Conservation (phyloP, 2,113 vertebrate species). For the Dermatemys mawii region DNA sequence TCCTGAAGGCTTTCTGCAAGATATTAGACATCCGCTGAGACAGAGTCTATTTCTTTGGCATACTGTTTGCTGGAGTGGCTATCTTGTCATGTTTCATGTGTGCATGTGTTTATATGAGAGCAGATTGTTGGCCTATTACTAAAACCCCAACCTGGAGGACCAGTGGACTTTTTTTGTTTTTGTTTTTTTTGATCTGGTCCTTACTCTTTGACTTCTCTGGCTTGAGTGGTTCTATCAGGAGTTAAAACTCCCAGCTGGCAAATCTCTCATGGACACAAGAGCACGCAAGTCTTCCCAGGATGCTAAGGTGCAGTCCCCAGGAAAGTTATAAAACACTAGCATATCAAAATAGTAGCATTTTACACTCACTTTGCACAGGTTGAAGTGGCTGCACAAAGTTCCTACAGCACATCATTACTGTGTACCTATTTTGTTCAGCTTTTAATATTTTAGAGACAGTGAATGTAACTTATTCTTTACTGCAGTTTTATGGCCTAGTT, state of each 20-base stretch:
- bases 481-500: not conserved
- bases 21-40: no score
- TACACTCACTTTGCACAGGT: not conserved
- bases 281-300: not conserved
- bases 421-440: fast-evolving
- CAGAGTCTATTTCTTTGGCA: no score
- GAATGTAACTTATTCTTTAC: not conserved
- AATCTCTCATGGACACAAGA: not conserved
- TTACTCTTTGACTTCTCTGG: not conserved
- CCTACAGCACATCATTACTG: not conserved
- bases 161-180: no score
- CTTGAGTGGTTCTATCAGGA: not conserved
- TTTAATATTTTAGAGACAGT: not conserved
- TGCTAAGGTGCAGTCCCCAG: not conserved
- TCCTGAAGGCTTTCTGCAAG: no score
- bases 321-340: not conserved
- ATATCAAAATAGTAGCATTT: not conserved
- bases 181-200: no score
- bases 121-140: no score
- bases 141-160: no score
- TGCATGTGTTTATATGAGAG: no score
- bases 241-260: not conserved
- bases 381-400: not conserved
- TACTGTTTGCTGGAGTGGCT: no score
- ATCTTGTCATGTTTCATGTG: no score